Evolutionary conservation across 2,888 invertebrate genomes (phyloP), one percentile per base, ranked within the genome.

Genomic region (Stegophylla sp.): DNA sequence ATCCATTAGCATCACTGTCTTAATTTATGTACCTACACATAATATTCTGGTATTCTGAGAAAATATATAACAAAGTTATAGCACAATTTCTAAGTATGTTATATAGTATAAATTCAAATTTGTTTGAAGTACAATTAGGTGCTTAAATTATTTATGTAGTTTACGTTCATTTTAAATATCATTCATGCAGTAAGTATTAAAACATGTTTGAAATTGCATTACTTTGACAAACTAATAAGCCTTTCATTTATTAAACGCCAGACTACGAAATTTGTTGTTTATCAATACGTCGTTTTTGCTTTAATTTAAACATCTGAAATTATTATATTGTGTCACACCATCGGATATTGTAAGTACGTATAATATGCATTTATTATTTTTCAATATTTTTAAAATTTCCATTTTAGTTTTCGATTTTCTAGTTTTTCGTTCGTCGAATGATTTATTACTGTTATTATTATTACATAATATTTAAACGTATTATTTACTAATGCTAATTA

Each of bases 1-100:
- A 26, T 64, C 75, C 75, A 76, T 76, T 76, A 76, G 64, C 51
- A 26, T 64, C 64, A 64, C 23, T 7, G 26, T 26, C 34, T 66
- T 12, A 43, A 53, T 76, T 64, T 53, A 41, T 53, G 41, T 53
- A 26, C 12, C 15, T 28, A 43, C 53, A 43, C 64, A 43, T 26
- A 41, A 76, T 66, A 75, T 41, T 53, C 43, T 43, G 41, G 15
- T 17, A 26, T 51, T 66, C 26, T 13, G 61, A 53, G 41, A 51
- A 51, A 64, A 53, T 43, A 28, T 13, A 28, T 48, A 48, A 26
- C 3, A 15, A 23, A 43, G 43, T 43, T 26, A 12, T 28, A 45
- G 15, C n/a, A 28, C n/a, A 45, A 34, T 15, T 28, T 20, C 56
- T 56, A 23, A 56, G 3, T 20, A 56, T 56, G 56, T 23, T 10